phyloP scores from a whole-genome alignment of 2,113 vertebrate genomes.

The Periophthalmus modestus region DNA sequence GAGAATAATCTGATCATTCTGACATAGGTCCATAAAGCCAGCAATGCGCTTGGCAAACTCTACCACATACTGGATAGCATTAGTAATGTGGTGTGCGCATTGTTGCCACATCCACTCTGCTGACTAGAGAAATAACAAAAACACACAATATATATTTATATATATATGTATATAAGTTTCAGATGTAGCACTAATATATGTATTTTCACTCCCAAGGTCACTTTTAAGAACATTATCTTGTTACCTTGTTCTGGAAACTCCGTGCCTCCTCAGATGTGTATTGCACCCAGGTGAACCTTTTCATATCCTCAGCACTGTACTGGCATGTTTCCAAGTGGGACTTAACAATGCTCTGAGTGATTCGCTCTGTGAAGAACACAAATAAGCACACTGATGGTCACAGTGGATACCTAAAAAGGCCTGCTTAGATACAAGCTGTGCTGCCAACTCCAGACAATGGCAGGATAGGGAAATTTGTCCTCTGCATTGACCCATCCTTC shows the following conservation, averaged over 20 bases:
- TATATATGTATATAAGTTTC: no score
- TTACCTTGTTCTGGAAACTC: constrained; percentile 85
- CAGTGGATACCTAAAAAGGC: background rate
- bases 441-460: background rate
- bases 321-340: constrained; percentile 90
- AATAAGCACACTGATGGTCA: constrained; percentile 10
- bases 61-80: constrained; percentile 89
- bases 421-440: background rate
- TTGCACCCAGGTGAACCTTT: constrained; percentile 84
- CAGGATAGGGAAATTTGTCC: background rate
- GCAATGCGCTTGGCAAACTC: constrained; percentile 88
- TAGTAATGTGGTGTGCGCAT: constrained; percentile 86
- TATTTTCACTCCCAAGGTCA: background rate
- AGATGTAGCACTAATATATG: background rate
- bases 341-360: constrained; percentile 83
- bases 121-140: constrained; percentile 66
- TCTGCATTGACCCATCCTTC: no score
- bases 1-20: constrained; percentile 89
- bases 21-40: constrained; percentile 90
- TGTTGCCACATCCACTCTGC: constrained; percentile 89
- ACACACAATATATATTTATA: no score
- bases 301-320: constrained; percentile 87
- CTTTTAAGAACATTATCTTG: background rate
- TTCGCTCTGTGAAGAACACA: constrained; percentile 72
- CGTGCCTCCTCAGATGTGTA: constrained; percentile 85